phyloP scores from a whole-genome alignment of 2,888 invertebrate genomes.

The Lochmaea capreae region DNA sequence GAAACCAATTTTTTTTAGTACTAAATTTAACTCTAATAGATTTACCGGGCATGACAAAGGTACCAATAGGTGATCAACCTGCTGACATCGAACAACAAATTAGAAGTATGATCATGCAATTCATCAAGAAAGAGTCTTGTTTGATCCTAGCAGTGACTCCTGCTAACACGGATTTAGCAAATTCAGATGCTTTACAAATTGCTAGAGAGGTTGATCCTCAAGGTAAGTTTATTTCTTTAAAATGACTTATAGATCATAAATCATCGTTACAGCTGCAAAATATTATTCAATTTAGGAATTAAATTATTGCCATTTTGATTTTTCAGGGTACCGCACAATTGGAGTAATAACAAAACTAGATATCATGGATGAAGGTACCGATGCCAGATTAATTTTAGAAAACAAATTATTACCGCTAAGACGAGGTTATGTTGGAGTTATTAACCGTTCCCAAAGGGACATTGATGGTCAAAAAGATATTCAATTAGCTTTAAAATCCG shows the following conservation, averaged over 20 bases:
- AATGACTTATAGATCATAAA: too few relatives aligned
- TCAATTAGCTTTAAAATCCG: slow-evolving; percentile 90
- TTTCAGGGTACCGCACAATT: slow-evolving; percentile 91
- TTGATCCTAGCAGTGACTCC: slow-evolving; percentile 97
- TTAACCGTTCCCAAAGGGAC: slow-evolving; percentile 98
- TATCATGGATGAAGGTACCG: slow-evolving; percentile 99
- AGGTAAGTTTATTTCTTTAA: slow-evolving; percentile 68
- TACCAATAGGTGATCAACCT: slow-evolving; percentile 98
- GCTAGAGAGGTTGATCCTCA: slow-evolving; percentile 97
- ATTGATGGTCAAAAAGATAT: slow-evolving; percentile 99
- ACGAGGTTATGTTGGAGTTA: slow-evolving; percentile 97
- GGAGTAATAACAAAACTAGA: slow-evolving; percentile 99
- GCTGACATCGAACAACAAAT: slow-evolving; percentile 95
- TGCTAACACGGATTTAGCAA: slow-evolving; percentile 97
- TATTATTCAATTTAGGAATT: too few relatives aligned
- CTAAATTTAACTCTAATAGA: slow-evolving; percentile 92
- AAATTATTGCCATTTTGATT: background rate
- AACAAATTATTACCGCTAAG: slow-evolving; percentile 94
- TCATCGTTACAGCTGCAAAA: too few relatives aligned
- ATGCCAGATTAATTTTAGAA: slow-evolving; percentile 97
- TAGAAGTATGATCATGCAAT: slow-evolving; percentile 92
- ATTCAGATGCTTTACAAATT: slow-evolving; percentile 98
- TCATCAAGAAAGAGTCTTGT: slow-evolving; percentile 93
- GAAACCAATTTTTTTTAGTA: slow-evolving; percentile 69
- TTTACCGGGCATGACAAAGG: slow-evolving; percentile 96